These are phyloP conservation scores for Crypturellus undulatus DNA, from an alignment of 2,113 vertebrate species.

Conservation along the genomic window DNA sequence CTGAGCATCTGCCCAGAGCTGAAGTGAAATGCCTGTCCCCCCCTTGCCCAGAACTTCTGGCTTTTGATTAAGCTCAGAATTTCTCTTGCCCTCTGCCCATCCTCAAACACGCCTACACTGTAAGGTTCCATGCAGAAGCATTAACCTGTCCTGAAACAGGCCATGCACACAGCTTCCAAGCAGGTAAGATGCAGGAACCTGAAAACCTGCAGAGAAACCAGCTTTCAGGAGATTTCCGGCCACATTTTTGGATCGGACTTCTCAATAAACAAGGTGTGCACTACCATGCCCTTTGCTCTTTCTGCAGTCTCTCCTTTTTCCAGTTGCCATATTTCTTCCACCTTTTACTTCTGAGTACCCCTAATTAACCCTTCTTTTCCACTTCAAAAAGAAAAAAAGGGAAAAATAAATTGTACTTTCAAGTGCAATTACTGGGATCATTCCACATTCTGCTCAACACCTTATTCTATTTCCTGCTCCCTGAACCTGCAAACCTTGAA, in stretches of 20 bases:
- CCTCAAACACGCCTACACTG: constrained; percentile 15
- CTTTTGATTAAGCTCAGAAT: constrained; percentile 49
- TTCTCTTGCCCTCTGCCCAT: constrained; percentile 47
- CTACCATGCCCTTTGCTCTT: background rate
- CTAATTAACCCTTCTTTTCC: background rate
- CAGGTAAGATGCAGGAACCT: background rate
- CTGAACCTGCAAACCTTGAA: constrained; percentile 25
- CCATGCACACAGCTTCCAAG: background rate
- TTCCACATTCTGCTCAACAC: constrained; percentile 12
- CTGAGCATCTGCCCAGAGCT: constrained; percentile 55
- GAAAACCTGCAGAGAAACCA: background rate
- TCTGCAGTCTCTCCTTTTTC: background rate
- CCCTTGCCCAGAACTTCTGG: background rate
- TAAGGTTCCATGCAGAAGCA: background rate
- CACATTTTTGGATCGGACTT: background rate
- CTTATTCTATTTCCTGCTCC: background rate
- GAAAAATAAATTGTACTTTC: background rate
- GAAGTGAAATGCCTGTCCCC: constrained; percentile 46
- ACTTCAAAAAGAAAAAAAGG: background rate
- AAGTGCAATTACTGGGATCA: background rate
- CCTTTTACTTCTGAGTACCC: background rate
- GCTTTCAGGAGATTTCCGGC: background rate
- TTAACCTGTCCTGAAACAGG: background rate
- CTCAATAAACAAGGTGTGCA: background rate
- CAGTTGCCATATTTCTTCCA: background rate